phyloP scores from a whole-genome alignment of 2,797 vertebrate genomes.

The Carcharodon carcharias region DNA sequence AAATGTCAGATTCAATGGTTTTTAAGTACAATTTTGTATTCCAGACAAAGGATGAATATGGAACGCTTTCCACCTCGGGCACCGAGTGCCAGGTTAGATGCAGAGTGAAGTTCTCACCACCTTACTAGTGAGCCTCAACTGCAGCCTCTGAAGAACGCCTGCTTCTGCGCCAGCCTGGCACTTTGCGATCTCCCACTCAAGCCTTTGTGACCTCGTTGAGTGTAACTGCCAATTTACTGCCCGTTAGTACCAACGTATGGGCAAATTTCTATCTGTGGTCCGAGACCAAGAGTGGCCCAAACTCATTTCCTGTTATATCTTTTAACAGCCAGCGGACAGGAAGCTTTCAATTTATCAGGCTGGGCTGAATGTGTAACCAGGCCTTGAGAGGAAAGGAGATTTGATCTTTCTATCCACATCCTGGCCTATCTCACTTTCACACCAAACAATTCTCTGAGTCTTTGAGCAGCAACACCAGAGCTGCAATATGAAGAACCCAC shows the following conservation, averaged over 20 bases:
- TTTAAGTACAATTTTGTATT: neutral
- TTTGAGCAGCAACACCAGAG: neutral
- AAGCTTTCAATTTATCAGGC: too few species aligned
- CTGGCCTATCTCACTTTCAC: neutral
- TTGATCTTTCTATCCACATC: neutral
- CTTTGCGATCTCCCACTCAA: neutral
- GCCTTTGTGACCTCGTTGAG: neutral
- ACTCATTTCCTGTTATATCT: neutral
- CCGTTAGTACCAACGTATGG: neutral
- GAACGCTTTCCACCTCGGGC: neutral
- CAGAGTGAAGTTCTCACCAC: neutral
- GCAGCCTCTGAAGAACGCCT: neutral
- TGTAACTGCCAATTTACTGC: neutral
- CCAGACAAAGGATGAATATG: neutral
- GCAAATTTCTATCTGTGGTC: neutral
- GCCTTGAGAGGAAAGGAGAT: neutral
- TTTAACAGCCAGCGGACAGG: neutral
- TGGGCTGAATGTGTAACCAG: neutral
- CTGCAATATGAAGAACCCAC: neutral
- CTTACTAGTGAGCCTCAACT: neutral
- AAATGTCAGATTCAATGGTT: slow-evolving; percentile 47
- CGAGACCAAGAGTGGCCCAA: neutral
- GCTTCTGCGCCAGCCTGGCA: neutral
- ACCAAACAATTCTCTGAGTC: neutral
- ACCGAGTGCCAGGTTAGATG: neutral